Evolutionary conservation across 2,888 invertebrate genomes (phyloP).

Genomic region (Phyllotreta cruciferae): DNA sequence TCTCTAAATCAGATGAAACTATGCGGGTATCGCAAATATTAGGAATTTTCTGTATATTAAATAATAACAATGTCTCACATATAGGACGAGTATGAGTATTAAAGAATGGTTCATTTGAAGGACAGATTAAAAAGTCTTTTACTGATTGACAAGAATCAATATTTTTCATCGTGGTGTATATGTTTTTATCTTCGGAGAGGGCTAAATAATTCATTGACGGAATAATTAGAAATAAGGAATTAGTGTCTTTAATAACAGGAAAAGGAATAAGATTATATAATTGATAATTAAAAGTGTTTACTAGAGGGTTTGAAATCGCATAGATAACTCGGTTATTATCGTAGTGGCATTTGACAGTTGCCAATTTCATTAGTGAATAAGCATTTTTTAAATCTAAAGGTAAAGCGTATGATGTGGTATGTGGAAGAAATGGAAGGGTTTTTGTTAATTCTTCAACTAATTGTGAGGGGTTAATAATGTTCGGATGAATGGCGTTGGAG

Average conservation of each 20-base stretch:
- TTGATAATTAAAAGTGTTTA: slow-evolving; percentile 1
- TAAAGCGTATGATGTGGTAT: slow-evolving; percentile 4
- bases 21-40: too few relatives aligned
- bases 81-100: neutral
- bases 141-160: neutral
- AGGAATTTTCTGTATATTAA: too few relatives aligned
- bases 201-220: slow-evolving; percentile 17
- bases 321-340: slow-evolving; percentile 18
- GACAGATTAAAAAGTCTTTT: slow-evolving; percentile 2
- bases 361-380: neutral
- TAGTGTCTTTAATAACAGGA: neutral
- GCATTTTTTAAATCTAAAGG: slow-evolving; percentile 9
- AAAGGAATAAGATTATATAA: slow-evolving; percentile 19
- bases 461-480: slow-evolving; percentile 18
- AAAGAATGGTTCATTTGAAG: slow-evolving; percentile 6
- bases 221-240: neutral
- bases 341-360: neutral
- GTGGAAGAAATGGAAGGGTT: slow-evolving; percentile 10
- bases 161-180: slow-evolving; percentile 2
- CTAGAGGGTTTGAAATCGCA: slow-evolving; percentile 12
- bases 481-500: slow-evolving; percentile 22
- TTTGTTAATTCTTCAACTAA: slow-evolving; percentile 7
- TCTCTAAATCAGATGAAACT: too few relatives aligned
- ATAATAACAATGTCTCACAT: too few relatives aligned
- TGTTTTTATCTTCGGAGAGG: slow-evolving; percentile 5